A percentile compares a stretch with the other conserved stretches of the same genome.
These are phyloP conservation scores for Hypothenemus hampei DNA, from an alignment of 1,140 invertebrate genomes.

Conservation along the genomic window DNA sequence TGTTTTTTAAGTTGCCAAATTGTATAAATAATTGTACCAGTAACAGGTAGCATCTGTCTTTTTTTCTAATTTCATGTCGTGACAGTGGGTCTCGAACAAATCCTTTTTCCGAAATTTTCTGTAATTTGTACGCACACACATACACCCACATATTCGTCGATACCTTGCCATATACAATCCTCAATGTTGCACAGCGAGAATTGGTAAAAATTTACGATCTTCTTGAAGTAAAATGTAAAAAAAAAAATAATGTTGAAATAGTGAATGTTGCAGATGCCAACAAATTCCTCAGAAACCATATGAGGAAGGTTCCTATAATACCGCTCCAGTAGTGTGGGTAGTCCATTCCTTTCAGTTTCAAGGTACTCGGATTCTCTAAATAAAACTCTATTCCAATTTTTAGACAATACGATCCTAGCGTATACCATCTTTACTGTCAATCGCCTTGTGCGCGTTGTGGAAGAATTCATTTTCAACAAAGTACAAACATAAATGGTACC, in stretches of 20 bases:
- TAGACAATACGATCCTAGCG: conserved; percentile 15
- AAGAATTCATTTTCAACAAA: conserved; percentile 27
- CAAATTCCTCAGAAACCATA: conserved; percentile 23
- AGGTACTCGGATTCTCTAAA: background rate
- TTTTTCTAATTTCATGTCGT: too few species aligned
- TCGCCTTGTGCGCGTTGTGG: conserved; percentile 20
- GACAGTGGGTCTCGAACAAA: too few species aligned
- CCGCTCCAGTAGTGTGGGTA: conserved; percentile 3
- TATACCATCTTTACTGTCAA: conserved; percentile 26
- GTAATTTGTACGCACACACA: conserved; percentile 1
- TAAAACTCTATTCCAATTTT: background rate
- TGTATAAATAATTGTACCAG: too few species aligned
- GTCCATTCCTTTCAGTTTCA: background rate
- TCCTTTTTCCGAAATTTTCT: conserved; percentile 10
- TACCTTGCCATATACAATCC: background rate
- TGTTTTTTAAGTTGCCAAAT: too few species aligned
- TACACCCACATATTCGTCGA: background rate
- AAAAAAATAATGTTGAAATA: conserved; percentile 23
- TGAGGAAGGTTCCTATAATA: conserved; percentile 12
- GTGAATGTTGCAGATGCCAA: conserved; percentile 22
- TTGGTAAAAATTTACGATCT: conserved; percentile 15
- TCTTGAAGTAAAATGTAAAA: too few species aligned
- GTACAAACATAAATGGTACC: conserved; percentile 8
- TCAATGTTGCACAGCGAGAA: conserved; percentile 13
- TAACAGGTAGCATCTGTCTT: too few species aligned